phyloP scores from a whole-genome alignment of 1,140 invertebrate genomes.

The Heliconius hermathena region DNA sequence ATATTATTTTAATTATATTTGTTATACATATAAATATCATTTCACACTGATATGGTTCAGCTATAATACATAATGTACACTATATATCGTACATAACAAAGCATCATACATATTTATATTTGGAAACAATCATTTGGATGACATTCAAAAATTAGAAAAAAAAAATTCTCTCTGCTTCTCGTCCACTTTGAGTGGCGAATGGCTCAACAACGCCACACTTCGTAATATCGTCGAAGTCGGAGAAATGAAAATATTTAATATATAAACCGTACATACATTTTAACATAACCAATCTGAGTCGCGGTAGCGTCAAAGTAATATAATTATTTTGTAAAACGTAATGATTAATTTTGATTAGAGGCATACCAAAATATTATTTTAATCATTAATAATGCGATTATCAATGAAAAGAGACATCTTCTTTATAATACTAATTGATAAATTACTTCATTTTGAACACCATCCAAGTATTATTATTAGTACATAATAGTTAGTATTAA shows the following conservation, averaged over 20 bases:
- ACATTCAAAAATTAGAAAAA: background rate
- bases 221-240: no score
- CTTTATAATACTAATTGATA: no score
- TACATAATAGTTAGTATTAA: slow-evolving; percentile 21
- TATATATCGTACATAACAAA: slow-evolving; percentile 38
- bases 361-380: no score
- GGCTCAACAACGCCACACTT: no score
- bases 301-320: background rate
- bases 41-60: slow-evolving; percentile 36
- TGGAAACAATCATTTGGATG: background rate
- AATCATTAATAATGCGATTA: no score
- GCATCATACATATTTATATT: slow-evolving; percentile 31
- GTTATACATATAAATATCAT: background rate
- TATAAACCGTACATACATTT: no score
- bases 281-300: no score
- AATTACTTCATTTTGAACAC: slow-evolving; percentile 1
- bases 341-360: no score
- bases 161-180: no score
- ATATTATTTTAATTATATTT: background rate
- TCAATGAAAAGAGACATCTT: no score
- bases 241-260: no score
- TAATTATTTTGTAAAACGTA: background rate
- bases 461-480: slow-evolving; percentile 25
- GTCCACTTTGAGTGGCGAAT: no score
- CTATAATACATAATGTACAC: slow-evolving; percentile 27